These are phyloP conservation scores for Poliocrania exsul DNA, from an alignment of 2,797 vertebrate species.

Conservation along the genomic window DNA sequence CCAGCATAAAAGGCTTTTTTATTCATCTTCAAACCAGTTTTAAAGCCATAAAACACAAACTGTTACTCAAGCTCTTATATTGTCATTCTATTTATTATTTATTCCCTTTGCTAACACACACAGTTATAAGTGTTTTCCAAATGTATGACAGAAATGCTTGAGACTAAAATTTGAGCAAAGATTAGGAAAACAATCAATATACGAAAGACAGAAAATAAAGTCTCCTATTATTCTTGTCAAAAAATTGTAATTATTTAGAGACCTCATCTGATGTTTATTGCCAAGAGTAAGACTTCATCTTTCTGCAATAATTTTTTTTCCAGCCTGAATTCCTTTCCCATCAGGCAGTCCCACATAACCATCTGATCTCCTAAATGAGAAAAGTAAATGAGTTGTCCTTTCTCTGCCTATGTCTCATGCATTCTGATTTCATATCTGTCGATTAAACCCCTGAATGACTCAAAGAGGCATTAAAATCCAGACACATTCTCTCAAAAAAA, in stretches of 20 bases:
- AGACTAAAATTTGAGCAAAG: not conserved
- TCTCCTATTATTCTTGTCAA: not conserved
- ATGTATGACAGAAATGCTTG: not conserved
- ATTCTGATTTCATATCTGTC: not conserved
- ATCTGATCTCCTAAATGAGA: conserved; percentile 16
- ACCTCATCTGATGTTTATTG: not conserved
- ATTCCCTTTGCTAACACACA: not conserved
- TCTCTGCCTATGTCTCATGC: not conserved
- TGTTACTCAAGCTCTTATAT: not conserved
- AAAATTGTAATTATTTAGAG: conserved; percentile 11
- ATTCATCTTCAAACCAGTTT: conserved; percentile 25
- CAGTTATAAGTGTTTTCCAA: conserved; percentile 23
- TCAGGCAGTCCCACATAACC: not conserved
- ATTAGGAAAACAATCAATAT: not conserved
- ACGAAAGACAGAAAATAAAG: not conserved
- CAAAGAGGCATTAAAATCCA: not conserved
- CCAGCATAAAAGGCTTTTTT: conserved; percentile 57
- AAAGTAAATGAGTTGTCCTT: conserved; percentile 26
- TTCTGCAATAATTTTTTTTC: not conserved
- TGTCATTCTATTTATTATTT: conserved; percentile 42
- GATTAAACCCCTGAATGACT: not conserved
- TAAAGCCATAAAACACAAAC: conserved; percentile 37
- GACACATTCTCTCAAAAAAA: not conserved
- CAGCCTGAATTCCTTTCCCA: not conserved
- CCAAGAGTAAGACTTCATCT: not conserved